These are phyloP conservation scores for Aphis craccivora DNA, from an alignment of 1,140 invertebrate genomes.

Conservation along the genomic window DNA sequence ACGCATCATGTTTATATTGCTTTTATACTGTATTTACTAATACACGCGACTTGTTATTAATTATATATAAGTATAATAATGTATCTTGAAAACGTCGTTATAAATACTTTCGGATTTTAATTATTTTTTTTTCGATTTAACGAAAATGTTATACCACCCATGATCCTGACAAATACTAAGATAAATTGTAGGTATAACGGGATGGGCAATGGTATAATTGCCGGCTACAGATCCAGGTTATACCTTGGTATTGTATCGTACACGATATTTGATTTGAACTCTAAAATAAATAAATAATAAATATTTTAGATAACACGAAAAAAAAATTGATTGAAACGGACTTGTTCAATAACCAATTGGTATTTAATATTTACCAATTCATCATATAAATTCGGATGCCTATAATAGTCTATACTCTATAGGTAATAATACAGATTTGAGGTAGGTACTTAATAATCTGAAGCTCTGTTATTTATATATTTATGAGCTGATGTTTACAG, in stretches of 20 bases:
- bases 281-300: background rate
- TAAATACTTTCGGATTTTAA: background rate
- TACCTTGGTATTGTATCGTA: background rate
- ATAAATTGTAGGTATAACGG: background rate
- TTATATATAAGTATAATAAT: background rate
- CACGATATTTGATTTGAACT: background rate
- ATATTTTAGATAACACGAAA: background rate
- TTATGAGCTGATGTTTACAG: too few species aligned
- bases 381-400: too few species aligned
- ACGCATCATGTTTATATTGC: background rate
- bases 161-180: background rate
- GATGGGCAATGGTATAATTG: background rate
- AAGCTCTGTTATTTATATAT: too few species aligned
- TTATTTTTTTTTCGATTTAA: background rate
- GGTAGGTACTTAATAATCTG: too few species aligned
- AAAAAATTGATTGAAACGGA: too few species aligned
- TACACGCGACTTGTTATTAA: background rate
- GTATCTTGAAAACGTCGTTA: background rate
- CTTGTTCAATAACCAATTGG: too few species aligned
- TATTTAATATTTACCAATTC: too few species aligned
- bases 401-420: too few species aligned
- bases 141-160: background rate
- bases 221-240: background rate
- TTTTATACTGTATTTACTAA: background rate
- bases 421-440: too few species aligned